phyloP scores from a whole-genome alignment of 1,140 invertebrate species.

The Solenopsis fugax region DNA sequence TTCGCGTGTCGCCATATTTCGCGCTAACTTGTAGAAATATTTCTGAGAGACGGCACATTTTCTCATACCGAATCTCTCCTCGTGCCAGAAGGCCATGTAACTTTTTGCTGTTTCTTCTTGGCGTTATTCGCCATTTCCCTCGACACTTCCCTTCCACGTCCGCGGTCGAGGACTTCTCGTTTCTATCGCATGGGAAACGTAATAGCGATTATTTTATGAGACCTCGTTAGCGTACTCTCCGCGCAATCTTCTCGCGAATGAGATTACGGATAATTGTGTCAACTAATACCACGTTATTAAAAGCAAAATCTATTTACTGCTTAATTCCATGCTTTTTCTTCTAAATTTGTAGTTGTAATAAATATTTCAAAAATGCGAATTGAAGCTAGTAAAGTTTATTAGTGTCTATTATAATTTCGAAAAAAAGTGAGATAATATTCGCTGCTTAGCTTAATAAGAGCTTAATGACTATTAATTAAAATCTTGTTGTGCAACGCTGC shows the following conservation, averaged over 20 bases:
- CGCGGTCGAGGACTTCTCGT: conserved; percentile 4
- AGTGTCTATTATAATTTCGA: background rate
- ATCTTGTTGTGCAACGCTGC: background rate
- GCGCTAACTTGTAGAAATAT: conserved; percentile 2
- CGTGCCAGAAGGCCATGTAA: conserved; percentile 52
- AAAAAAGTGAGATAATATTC: background rate
- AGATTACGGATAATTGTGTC: conserved; percentile 17
- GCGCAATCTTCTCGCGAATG: background rate
- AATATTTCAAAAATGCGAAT: conserved; percentile 9
- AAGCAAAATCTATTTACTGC: background rate
- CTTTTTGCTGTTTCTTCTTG: conserved; percentile 25
- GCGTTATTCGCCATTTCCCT: conserved; percentile 46
- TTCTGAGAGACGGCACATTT: conserved; percentile 32
- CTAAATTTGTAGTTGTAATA: background rate
- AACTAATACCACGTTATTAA: conserved; percentile 33
- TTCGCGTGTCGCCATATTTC: background rate
- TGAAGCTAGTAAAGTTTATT: background rate
- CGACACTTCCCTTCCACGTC: conserved; percentile 19
- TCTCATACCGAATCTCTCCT: conserved; percentile 14
- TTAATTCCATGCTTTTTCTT: background rate
- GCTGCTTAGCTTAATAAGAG: background rate
- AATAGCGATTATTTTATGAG: conserved; percentile 25
- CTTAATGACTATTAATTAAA: conserved; percentile 25
- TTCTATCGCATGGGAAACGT: conserved; percentile 7
- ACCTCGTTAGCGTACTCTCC: conserved; percentile 23